Evolutionary conservation across 2,888 invertebrate genomes (phyloP).

Genomic region (Urechis unicinctus): DNA sequence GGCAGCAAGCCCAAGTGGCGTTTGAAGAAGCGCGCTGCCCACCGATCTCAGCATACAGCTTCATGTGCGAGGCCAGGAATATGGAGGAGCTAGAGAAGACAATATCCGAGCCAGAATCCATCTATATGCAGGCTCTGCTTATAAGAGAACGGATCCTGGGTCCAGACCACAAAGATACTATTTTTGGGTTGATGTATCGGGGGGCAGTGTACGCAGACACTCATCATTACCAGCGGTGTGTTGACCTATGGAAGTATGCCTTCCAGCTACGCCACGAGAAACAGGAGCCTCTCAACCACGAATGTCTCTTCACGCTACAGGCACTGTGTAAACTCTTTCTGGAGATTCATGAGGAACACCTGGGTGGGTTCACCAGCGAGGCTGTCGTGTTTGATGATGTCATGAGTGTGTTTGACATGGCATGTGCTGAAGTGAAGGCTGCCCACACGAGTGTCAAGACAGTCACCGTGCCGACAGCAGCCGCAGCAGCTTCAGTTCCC

Average conservation of each 20-base stretch:
- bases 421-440: slow-evolving; percentile 53
- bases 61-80: slow-evolving; percentile 24
- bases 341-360: slow-evolving; percentile 49
- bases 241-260: slow-evolving; percentile 80
- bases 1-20: slow-evolving; percentile 45
- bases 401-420: slow-evolving; percentile 63
- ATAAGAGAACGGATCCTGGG: slow-evolving; percentile 84
- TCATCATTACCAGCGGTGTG: slow-evolving; percentile 68
- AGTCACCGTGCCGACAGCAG: background rate
- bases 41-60: slow-evolving; percentile 6
- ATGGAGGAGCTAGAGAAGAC: slow-evolving; percentile 25
- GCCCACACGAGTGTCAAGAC: background rate
- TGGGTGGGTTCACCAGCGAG: slow-evolving; percentile 32
- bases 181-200: slow-evolving; percentile 60
- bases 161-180: slow-evolving; percentile 76
- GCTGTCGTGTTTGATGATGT: slow-evolving; percentile 66
- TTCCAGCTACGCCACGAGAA: slow-evolving; percentile 59
- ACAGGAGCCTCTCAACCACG: slow-evolving; percentile 61
- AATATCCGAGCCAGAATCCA: slow-evolving; percentile 25
- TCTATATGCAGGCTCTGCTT: slow-evolving; percentile 70
- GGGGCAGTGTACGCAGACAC: slow-evolving; percentile 58
- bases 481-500: background rate
- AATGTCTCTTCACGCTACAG: slow-evolving; percentile 80
- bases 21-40: slow-evolving; percentile 21
- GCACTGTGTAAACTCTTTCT: slow-evolving; percentile 78